Evolutionary conservation across 2,797 vertebrate genomes (phyloP).

Genomic region (Xiphorhynchus erythropygius): DNA sequence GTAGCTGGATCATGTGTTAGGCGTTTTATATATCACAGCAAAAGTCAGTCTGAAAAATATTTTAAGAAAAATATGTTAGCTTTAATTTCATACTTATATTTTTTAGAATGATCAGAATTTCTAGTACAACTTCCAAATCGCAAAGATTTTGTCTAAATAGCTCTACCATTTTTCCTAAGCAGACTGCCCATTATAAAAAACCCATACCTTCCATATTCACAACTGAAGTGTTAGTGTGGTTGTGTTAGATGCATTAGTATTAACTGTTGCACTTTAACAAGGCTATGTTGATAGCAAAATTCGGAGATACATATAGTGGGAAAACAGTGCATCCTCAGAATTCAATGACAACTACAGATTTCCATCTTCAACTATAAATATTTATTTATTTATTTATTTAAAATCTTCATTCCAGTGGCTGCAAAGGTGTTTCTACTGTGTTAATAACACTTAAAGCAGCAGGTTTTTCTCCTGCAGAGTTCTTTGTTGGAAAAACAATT

Average conservation of each 20-base stretch:
- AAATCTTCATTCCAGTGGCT: not conserved
- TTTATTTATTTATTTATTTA: not conserved
- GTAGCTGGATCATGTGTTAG: not conserved
- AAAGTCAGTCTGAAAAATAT: not conserved
- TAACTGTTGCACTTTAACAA: slow-evolving; percentile 55
- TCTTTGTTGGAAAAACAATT: slow-evolving; percentile 56
- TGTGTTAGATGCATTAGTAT: not conserved
- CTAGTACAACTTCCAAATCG: not conserved
- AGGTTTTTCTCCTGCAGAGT: slow-evolving; percentile 24
- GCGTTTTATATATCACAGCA: not conserved
- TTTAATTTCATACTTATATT: not conserved
- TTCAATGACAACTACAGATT: slow-evolving; percentile 14
- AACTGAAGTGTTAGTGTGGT: not conserved
- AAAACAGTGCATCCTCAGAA: not conserved
- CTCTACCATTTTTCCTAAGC: not conserved
- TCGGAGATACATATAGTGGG: not conserved
- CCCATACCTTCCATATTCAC: not conserved
- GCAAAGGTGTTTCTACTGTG: not conserved
- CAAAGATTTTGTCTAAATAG: not conserved
- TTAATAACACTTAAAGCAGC: slow-evolving; percentile 27
- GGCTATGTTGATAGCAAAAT: not conserved
- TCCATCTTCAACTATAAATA: not conserved
- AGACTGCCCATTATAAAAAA: not conserved
- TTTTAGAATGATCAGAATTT: not conserved
- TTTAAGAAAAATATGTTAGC: not conserved